These are phyloP conservation scores for Drosophila varians DNA, from an alignment of 1,140 invertebrate genomes.

Conservation along the genomic window DNA sequence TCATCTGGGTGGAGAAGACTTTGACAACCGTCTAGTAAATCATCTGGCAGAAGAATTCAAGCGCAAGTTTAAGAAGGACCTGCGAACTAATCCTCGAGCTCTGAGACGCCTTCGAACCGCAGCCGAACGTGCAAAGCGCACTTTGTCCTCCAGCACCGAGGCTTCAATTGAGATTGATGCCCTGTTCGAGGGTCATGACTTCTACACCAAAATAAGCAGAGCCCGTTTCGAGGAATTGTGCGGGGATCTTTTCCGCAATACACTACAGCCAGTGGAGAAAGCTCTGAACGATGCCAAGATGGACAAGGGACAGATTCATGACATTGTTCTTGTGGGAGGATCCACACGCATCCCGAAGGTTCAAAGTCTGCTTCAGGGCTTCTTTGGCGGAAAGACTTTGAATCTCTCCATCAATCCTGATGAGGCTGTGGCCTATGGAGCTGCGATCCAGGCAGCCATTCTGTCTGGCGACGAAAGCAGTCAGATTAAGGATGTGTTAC, in stretches of 20 bases:
- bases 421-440: conserved; percentile 89
- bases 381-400: conserved; percentile 87
- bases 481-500: conserved; percentile 88
- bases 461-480: conserved; percentile 88
- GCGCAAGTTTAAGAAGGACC: conserved; percentile 91
- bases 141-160: conserved; percentile 87
- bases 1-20: conserved; percentile 91
- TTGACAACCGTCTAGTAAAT: conserved; percentile 92
- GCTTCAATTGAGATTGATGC: conserved; percentile 90
- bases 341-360: conserved; percentile 88
- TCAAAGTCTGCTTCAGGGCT: conserved; percentile 86
- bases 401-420: conserved; percentile 91
- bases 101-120: conserved; percentile 90
- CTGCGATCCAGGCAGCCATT: conserved; percentile 91
- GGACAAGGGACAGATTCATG: conserved; percentile 88
- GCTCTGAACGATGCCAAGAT: conserved; percentile 90
- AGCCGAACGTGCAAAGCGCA: conserved; percentile 89
- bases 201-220: conserved; percentile 93
- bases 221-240: conserved; percentile 94
- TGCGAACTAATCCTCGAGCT: conserved; percentile 89
- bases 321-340: conserved; percentile 87
- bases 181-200: conserved; percentile 91
- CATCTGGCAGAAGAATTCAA: conserved; percentile 90
- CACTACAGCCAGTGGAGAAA: conserved; percentile 89
- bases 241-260: conserved; percentile 90